Conservation (phyloP, 2,113 vertebrate genomes). For the Myotis lucifugus region DNA sequence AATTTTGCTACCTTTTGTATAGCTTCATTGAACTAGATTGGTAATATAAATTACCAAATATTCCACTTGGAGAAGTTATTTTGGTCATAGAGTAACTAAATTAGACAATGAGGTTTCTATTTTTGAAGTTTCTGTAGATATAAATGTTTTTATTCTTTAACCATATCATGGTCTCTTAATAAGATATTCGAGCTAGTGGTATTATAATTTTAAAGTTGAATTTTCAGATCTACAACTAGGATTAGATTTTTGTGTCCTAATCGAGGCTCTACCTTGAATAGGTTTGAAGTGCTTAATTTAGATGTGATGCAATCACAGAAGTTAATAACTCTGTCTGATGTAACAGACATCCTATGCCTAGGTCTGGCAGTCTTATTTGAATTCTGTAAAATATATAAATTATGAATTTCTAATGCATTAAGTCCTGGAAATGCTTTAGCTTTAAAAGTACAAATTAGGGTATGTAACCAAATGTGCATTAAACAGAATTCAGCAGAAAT, state of each 20-base stretch:
- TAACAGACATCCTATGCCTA: neutral
- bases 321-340: neutral
- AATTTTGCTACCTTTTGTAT: slow-evolving; percentile 21
- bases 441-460: neutral
- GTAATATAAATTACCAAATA: neutral
- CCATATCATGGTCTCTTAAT: neutral
- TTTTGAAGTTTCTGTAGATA: slow-evolving; percentile 19
- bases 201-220: slow-evolving; percentile 28
- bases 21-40: neutral
- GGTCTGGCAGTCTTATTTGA: neutral
- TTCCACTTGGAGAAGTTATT: neutral
- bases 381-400: slow-evolving; percentile 34
- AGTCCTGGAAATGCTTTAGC: slow-evolving; percentile 5
- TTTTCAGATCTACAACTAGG: neutral
- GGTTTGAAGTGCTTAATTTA: slow-evolving; percentile 30
- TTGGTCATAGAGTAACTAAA: slow-evolving; percentile 23
- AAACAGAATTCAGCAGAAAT: slow-evolving; percentile 24
- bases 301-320: slow-evolving; percentile 1
- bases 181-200: neutral
- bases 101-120: slow-evolving; percentile 31
- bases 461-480: neutral
- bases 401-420: neutral
- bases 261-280: neutral
- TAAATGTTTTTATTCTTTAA: slow-evolving; percentile 21
- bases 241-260: slow-evolving; percentile 35